These are phyloP conservation scores for Charanyca ferruginea DNA, from an alignment of 2,888 invertebrate species.

Conservation along the genomic window DNA sequence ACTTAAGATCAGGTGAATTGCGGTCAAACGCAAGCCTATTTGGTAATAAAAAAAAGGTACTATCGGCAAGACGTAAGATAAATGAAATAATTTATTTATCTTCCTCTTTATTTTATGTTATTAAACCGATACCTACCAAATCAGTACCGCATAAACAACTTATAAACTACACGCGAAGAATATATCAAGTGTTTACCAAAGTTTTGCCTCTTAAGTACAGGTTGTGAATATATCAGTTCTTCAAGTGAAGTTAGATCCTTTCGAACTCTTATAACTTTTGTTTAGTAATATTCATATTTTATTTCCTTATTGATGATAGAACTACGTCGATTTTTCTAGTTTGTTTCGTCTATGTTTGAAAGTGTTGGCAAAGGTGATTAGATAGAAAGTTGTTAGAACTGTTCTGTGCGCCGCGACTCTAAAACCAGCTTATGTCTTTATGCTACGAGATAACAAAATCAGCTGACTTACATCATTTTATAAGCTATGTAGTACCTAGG, in stretches of 20 bases:
- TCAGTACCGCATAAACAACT: conserved; percentile 30
- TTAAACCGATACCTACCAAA: conserved; percentile 14
- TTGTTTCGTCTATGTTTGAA: conserved; percentile 20
- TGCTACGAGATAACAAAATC: too few relatives aligned
- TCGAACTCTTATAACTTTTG: conserved; percentile 42
- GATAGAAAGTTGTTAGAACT: too few relatives aligned
- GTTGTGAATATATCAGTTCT: conserved; percentile 34
- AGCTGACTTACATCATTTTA: too few relatives aligned
- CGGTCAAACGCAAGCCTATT: too few relatives aligned
- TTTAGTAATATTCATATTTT: conserved; percentile 44
- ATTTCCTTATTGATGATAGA: conserved; percentile 36
- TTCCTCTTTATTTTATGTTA: background rate
- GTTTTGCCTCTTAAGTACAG: conserved; percentile 35
- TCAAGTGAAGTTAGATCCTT: conserved; percentile 10
- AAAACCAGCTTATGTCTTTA: too few relatives aligned
- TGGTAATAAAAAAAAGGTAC: too few relatives aligned
- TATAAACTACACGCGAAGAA: conserved; percentile 24
- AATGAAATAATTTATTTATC: too few relatives aligned
- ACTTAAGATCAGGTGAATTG: too few relatives aligned
- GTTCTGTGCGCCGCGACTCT: background rate
- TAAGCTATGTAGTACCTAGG: too few relatives aligned
- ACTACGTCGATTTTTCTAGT: conserved; percentile 22
- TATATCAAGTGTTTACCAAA: conserved; percentile 35
- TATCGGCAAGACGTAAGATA: too few relatives aligned
- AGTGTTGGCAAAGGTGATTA: background rate